Base-by-base conservation (phyloP, 2,797 vertebrate genomes). In the Cichlasoma orientale region DNA sequence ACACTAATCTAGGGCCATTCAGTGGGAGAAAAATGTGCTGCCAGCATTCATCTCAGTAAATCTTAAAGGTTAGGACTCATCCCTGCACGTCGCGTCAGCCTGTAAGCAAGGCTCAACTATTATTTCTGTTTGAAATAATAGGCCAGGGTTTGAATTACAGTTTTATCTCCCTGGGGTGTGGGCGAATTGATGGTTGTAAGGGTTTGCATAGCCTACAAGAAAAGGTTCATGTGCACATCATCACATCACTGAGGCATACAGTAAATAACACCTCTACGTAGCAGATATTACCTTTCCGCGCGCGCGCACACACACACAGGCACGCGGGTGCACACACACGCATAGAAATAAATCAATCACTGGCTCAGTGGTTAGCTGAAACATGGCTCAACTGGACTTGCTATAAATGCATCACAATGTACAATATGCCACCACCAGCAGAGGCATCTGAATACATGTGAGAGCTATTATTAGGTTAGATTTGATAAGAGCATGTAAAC, bases 331-430 rank as follows among this genome's bases (percentile, higher is more conserved):
- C 54, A 50, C 50, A 21, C 38, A 77, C 36, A 68, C 10, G 55
- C 10, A 29, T 18, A 69, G 25, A 58, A 14, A 77, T 29, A 77
- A 74, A 85, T 76, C 79, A 73, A 57, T 81, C n/a, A 33, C 1
- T 2, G 19, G 8, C 31, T 72, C 10, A 4, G 31, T 1, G 57
- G 53, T 56, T 16, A 44, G 52, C 38, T 61, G 55, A 74, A 68
- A 41, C 69, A 57, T 13, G n/a, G 52, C 77, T 83, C 50, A 56
- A 47, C 11, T 66, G 55, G 69, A 72, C 72, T 69, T 74, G 53
- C 63, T 82, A 71, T 74, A 75, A 78, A 79, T 74, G 72, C 16
- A 77, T 84, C 58, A 69, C 73, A 74, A 79, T 83, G 74, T 79
- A 54, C 56, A 73, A 71, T 74, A 74, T 70, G 70, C n/a, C 44